Evolutionary conservation across 2,797 vertebrate genomes (phyloP), one percentile per base, ranked within the genome.

Genomic region (Acridotheres tristis): DNA sequence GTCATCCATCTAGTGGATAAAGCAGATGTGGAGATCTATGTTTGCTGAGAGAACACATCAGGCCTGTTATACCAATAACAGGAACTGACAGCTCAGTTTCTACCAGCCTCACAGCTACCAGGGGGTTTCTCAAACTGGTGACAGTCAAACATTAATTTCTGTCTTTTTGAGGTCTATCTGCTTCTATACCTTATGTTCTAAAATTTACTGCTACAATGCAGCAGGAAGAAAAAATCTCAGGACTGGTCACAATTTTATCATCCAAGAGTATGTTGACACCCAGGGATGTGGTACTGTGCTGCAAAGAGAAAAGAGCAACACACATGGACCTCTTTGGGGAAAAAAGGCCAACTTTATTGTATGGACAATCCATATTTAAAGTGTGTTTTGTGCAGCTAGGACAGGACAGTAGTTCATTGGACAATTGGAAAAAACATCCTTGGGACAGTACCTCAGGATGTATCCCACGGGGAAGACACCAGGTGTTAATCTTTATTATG

Each of bases 1-100:
- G 67, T 80, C 93, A 92, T 73, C 76, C 55, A n/a, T 62, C 85
- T 62, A 67, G 42, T 13, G 79, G 82, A 78, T 85, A 77, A 91
- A 91, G 72, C 72, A 85, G 92, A 75, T 72, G 78, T 67, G 79
- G 51, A 88, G 82, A 66, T 73, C 79, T 73, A 16, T 0, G 0
- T 74, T 77, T 90, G 78, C 61, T 0, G 17, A 74, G 92, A 85
- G 81, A 89, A 68, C 57, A 30, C 63, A 66, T 61, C 45, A 57
- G 51, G 34, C 23, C 85, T 82, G 59, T 61, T 79, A 55, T 6
- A 88, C 73, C 77, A 81, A 12, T 34, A 88, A 69, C 55, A 81
- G 62, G 45, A 84, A 51, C 43, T 63, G 82, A 81, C 68, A 53
- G 29, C 17, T 53, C 29, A 30, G 51, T 30, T 53, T 53, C 51